Percentiles rank a stretch among this genome's conserved stretches.
phyloP scores from a whole-genome alignment of 2,888 invertebrate species.

The Pomacea canaliculata region DNA sequence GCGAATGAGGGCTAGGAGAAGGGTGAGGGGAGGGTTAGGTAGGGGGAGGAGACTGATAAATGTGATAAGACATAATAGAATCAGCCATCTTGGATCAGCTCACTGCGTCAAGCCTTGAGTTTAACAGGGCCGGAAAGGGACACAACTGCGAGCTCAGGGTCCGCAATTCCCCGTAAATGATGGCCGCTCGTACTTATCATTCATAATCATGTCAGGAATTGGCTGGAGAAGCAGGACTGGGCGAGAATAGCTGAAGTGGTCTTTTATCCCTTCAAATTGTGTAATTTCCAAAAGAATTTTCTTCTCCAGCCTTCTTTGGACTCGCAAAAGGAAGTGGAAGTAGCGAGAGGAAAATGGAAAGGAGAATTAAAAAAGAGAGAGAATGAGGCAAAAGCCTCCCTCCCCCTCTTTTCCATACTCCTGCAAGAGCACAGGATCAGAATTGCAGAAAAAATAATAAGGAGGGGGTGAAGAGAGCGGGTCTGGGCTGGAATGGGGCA shows the following conservation, averaged over 20 bases:
- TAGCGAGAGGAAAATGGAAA: neutral
- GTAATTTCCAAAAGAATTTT: neutral
- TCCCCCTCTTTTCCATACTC: too few species aligned
- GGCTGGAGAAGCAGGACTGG: slow-evolving; percentile 15
- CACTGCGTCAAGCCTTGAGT: slow-evolving; percentile 10
- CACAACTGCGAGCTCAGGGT: slow-evolving; percentile 19
- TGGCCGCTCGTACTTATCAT: slow-evolving; percentile 25
- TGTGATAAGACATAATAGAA: slow-evolving; percentile 37
- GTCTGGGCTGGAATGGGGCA: slow-evolving; percentile 1
- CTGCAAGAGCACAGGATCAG: too few species aligned
- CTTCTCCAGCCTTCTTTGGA: neutral
- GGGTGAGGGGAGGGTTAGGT: neutral
- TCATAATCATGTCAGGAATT: slow-evolving; percentile 27
- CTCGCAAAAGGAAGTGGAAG: too few species aligned
- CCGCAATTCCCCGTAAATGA: slow-evolving; percentile 24
- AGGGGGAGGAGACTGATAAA: slow-evolving; percentile 31
- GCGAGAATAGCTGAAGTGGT: slow-evolving; percentile 26
- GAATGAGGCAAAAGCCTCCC: neutral
- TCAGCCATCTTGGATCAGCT: slow-evolving; percentile 37
- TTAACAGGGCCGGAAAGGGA: slow-evolving; percentile 26
- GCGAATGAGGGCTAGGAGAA: neutral
- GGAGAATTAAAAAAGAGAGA: neutral
- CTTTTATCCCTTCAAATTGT: slow-evolving; percentile 18
- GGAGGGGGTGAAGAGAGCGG: slow-evolving; percentile 19
- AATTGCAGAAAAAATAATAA: too few species aligned